A percentile compares a stretch with the other conserved stretches of the same genome.
Evolutionary conservation across 2,797 vertebrate species (phyloP).

Genomic region (Sebastes aleutianus): DNA sequence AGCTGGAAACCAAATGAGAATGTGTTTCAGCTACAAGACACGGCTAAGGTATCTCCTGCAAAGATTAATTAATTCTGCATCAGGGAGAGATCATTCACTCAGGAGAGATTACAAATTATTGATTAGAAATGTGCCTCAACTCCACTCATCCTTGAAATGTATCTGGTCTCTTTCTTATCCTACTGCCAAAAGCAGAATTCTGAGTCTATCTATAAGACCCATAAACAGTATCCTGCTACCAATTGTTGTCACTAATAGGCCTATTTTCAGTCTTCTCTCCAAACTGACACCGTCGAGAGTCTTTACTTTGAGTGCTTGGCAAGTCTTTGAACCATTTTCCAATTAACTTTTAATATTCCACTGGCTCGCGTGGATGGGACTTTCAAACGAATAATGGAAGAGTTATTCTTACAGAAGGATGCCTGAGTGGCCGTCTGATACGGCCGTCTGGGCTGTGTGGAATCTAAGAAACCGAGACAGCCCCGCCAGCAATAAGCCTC

Average conservation of each 20-base stretch:
- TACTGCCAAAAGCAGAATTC: background rate
- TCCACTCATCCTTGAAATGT: background rate
- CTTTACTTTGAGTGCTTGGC: background rate
- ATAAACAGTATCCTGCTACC: background rate
- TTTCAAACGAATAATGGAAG: slow-evolving; percentile 34
- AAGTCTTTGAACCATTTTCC: background rate
- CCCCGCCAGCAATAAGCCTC: slow-evolving; percentile 30
- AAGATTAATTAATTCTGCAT: slow-evolving; percentile 34
- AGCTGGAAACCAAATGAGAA: slow-evolving; percentile 25
- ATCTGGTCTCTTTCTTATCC: background rate
- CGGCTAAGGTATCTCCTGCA: background rate
- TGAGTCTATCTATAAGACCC: background rate
- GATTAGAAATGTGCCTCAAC: slow-evolving; percentile 23
- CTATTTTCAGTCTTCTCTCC: slow-evolving; percentile 3
- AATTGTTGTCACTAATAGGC: background rate
- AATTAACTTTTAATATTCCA: slow-evolving; percentile 4
- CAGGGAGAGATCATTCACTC: background rate
- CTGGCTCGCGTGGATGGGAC: background rate
- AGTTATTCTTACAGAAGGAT: slow-evolving; percentile 14
- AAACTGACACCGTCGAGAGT: background rate
- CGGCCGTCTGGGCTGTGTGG: slow-evolving; percentile 5
- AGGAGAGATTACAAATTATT: slow-evolving; percentile 27
- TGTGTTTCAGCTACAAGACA: background rate
- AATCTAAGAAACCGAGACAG: slow-evolving; percentile 53
- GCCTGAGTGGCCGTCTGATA: background rate